Conservation (phyloP, 2,797 vertebrate species). For the Typhlichthys subterraneus region DNA sequence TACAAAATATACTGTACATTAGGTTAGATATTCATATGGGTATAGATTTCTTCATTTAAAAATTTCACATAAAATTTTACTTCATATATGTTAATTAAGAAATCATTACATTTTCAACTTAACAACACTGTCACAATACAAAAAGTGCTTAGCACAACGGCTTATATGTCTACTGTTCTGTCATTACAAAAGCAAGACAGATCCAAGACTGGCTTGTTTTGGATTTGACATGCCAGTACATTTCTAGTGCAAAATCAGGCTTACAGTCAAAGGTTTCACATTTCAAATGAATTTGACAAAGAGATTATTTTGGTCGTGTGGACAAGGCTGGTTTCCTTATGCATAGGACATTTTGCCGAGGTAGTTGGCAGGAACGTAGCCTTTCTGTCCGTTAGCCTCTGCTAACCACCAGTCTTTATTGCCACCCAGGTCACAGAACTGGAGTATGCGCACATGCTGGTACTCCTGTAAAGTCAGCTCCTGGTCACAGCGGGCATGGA, state of each 20-base stretch:
- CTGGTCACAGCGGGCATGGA: conserved; percentile 90
- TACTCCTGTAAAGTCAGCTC: conserved; percentile 94
- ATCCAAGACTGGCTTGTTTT: background rate
- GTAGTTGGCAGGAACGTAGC: conserved; percentile 96
- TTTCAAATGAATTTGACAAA: background rate
- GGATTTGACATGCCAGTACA: too few relatives aligned
- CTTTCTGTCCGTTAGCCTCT: conserved; percentile 89
- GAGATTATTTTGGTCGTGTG: background rate
- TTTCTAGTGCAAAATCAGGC: background rate
- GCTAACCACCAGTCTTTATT: conserved; percentile 98
- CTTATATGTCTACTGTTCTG: conserved; percentile 13
- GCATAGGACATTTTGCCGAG: conserved; percentile 97
- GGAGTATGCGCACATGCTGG: conserved; percentile 89
- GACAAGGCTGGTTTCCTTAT: conserved; percentile 54
- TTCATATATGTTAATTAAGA: conserved; percentile 35
- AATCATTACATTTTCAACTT: conserved; percentile 45
- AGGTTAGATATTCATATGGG: conserved; percentile 9
- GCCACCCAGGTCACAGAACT: conserved; percentile 90
- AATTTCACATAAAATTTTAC: conserved; percentile 47
- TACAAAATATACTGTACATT: conserved; percentile 44
- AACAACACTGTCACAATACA: conserved; percentile 76
- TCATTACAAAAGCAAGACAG: conserved; percentile 9
- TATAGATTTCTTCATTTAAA: conserved; percentile 43
- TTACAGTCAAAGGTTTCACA: background rate
- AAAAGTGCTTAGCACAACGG: conserved; percentile 74